Percentiles rank a stretch among this genome's conserved stretches.
Evolutionary conservation across 2,888 invertebrate genomes (phyloP).

Genomic region (Brenthis hecate): DNA sequence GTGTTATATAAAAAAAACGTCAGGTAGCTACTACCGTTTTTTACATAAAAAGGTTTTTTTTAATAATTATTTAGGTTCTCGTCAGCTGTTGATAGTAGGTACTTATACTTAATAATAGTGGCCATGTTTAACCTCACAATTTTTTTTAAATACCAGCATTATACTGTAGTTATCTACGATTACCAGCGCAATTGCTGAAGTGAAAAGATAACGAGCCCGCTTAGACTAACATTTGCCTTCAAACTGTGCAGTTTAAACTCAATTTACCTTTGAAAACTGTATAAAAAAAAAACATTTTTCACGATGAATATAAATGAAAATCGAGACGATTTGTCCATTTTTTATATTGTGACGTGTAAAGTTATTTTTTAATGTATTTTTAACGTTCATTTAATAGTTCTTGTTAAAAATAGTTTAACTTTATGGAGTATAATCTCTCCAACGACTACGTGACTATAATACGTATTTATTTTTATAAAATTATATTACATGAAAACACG

Average conservation of each 20-base stretch:
- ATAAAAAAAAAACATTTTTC: not conserved
- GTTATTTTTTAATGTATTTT: too few species aligned
- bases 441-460: too few species aligned
- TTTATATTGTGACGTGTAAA: too few species aligned
- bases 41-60: too few species aligned
- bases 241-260: not conserved
- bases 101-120: not conserved
- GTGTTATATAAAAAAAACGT: too few species aligned
- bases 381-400: too few species aligned
- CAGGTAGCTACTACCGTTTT: too few species aligned
- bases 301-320: not conserved
- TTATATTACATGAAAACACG: too few species aligned
- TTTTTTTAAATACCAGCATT: constrained; percentile 7
- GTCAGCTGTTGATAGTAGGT: not conserved
- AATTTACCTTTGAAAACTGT: not conserved
- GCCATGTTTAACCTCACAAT: not conserved
- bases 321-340: too few species aligned
- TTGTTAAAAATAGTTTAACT: too few species aligned
- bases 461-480: too few species aligned
- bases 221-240: not conserved
- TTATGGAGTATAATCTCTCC: too few species aligned
- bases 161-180: constrained; percentile 8
- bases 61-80: not conserved
- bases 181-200: not conserved
- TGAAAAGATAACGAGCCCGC: not conserved